These are phyloP conservation scores for Eptesicus fuscus DNA, from an alignment of 2,113 vertebrate species.

Conservation along the genomic window DNA sequence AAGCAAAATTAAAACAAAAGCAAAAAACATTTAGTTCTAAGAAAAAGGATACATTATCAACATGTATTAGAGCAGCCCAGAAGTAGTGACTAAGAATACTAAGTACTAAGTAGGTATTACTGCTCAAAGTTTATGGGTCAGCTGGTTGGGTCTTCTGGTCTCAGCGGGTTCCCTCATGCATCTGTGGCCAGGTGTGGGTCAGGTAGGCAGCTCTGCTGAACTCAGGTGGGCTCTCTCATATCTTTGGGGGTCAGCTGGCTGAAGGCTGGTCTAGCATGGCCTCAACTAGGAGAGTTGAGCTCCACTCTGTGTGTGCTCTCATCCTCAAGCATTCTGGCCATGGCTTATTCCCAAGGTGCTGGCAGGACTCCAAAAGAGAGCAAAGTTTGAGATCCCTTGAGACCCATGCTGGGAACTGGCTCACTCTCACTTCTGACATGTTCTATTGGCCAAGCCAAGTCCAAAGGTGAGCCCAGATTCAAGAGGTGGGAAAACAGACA, in stretches of 20 bases:
- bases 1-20: neutral
- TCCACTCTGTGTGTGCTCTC: neutral
- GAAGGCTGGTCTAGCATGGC: neutral
- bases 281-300: neutral
- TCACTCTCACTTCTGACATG: neutral
- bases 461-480: neutral
- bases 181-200: neutral
- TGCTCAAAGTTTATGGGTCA: neutral
- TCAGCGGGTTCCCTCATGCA: neutral
- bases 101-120: neutral
- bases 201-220: neutral
- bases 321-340: neutral
- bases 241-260: neutral
- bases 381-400: neutral
- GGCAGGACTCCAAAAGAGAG: neutral
- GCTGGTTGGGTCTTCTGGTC: neutral
- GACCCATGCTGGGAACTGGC: neutral
- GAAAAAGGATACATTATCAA: neutral
- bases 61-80: neutral
- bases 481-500: neutral
- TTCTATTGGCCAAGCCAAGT: neutral
- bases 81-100: neutral
- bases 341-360: neutral
- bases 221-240: rapidly evolving
- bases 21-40: neutral